phyloP scores from a whole-genome alignment of 2,797 vertebrate genomes.

The Channa striata region DNA sequence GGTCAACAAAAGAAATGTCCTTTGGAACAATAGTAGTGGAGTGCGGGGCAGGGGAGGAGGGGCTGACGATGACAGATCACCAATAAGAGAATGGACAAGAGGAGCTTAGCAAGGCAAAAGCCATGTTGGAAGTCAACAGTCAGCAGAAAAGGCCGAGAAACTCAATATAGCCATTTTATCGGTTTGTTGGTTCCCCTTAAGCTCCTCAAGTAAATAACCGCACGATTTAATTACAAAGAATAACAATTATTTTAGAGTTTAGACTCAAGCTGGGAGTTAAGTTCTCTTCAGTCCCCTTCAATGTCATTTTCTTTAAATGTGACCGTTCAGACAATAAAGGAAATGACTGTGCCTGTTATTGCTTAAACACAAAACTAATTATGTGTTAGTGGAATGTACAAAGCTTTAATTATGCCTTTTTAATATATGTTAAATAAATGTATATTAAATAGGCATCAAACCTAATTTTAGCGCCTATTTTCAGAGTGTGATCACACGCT shows the following conservation, averaged over 20 bases:
- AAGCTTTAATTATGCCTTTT: not conserved
- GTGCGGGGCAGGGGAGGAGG: constrained; percentile 74
- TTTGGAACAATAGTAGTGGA: constrained; percentile 80
- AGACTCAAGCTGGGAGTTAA: constrained; percentile 19
- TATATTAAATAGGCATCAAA: not conserved
- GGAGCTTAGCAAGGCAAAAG: constrained; percentile 87
- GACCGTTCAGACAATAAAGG: constrained; percentile 39
- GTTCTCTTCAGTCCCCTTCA: constrained; percentile 22
- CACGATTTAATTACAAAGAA: constrained; percentile 79
- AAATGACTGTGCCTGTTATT: constrained; percentile 48
- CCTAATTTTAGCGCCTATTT: not conserved
- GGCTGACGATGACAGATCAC: constrained; percentile 90
- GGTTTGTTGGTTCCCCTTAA: constrained; percentile 80
- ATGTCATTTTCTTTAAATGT: constrained; percentile 37
- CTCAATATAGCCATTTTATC: constrained; percentile 82
- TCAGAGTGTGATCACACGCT: not conserved
- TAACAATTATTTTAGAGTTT: constrained; percentile 77
- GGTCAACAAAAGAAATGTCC: constrained; percentile 88
- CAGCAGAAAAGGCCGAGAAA: constrained; percentile 85
- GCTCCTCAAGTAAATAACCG: constrained; percentile 83
- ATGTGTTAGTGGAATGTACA: constrained; percentile 15
- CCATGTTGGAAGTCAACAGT: constrained; percentile 82
- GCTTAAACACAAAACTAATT: constrained; percentile 27
- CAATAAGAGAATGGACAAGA: constrained; percentile 86
- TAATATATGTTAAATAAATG: too few relatives aligned